These are phyloP conservation scores for Neotoxoptera formosana DNA, from an alignment of 1,140 invertebrate species.

Conservation along the genomic window DNA sequence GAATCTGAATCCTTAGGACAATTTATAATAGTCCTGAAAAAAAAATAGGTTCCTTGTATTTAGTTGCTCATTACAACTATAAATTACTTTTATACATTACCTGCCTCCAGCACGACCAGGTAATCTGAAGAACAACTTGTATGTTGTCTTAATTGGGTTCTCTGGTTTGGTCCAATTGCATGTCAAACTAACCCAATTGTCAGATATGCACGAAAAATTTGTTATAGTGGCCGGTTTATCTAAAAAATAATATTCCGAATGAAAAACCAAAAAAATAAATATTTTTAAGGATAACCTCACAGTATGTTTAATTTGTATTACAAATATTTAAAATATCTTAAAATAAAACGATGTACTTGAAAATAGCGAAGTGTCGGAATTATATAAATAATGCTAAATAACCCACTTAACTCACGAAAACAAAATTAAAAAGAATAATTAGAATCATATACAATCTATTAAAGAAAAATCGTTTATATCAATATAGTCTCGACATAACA, in stretches of 20 bases:
- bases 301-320: background rate
- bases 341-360: background rate
- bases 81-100: slow-evolving; percentile 8
- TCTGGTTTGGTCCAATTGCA: slow-evolving; percentile 71
- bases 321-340: background rate
- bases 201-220: slow-evolving; percentile 73
- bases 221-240: slow-evolving; percentile 64
- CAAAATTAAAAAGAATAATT: background rate
- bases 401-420: background rate
- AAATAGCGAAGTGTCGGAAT: background rate
- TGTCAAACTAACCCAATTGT: slow-evolving; percentile 72
- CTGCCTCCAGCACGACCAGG: slow-evolving; percentile 63
- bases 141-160: slow-evolving; percentile 68
- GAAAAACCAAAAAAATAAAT: background rate
- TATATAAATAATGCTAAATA: background rate
- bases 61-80: background rate
- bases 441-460: background rate
- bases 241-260: background rate
- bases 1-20: slow-evolving; percentile 59
- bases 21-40: slow-evolving; percentile 59
- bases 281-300: background rate
- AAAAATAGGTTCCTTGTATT: background rate
- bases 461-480: background rate
- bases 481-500: background rate
- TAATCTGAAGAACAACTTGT: slow-evolving; percentile 67